A percentile compares a stretch with the other conserved stretches of the same genome.
These are phyloP conservation scores for Autographa gamma DNA, from an alignment of 2,888 invertebrate genomes.

Conservation along the genomic window DNA sequence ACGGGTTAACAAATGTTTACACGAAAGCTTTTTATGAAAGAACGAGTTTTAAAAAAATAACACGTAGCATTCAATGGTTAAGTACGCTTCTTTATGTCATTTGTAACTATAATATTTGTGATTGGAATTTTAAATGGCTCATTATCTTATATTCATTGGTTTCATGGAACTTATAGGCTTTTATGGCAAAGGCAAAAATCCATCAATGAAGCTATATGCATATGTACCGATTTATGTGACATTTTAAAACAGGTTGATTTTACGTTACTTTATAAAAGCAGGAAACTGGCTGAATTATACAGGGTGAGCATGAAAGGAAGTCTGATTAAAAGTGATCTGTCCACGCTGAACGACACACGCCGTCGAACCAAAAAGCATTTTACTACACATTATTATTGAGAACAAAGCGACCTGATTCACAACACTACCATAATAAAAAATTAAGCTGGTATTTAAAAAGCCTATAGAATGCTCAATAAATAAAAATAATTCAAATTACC, in stretches of 20 bases:
- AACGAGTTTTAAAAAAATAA: background rate
- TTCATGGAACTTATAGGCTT: background rate
- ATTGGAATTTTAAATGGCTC: background rate
- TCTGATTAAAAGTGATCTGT: background rate
- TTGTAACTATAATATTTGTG: slow-evolving; percentile 4
- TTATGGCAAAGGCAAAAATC: background rate
- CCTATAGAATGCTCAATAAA: background rate
- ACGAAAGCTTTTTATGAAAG: background rate
- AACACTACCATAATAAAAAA: background rate
- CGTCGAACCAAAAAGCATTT: background rate
- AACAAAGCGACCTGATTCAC: background rate
- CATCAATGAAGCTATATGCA: background rate
- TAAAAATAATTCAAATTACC: slow-evolving; percentile 1
- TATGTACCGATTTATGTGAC: background rate
- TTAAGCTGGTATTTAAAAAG: background rate
- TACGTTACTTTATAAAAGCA: background rate
- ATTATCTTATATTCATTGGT: slow-evolving; percentile 4
- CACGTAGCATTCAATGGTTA: background rate
- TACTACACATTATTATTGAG: background rate
- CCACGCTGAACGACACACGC: background rate
- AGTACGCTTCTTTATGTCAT: slow-evolving; percentile 4
- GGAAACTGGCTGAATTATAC: too few relatives aligned
- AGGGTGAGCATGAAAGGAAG: background rate
- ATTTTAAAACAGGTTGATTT: background rate
- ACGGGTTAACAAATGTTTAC: slow-evolving; percentile 27